A percentile compares a stretch with the other conserved stretches of the same genome.
Evolutionary conservation across 2,888 invertebrate species (phyloP).

Genomic region (Philaethria dido): DNA sequence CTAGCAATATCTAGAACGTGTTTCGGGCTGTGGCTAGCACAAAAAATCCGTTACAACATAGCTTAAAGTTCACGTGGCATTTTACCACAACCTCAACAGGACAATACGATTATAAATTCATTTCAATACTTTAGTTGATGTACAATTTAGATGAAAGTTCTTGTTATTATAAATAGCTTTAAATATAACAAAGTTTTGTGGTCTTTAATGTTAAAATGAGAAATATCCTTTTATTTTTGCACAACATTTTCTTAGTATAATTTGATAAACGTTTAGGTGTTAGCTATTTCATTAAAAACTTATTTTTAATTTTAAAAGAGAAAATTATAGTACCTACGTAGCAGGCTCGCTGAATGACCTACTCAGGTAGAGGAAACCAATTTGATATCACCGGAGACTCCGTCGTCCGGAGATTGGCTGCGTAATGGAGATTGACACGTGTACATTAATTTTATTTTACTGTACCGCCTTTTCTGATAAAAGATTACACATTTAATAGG

Average conservation of each 20-base stretch:
- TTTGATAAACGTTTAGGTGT: not conserved
- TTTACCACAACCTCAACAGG: no score
- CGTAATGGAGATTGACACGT: conserved; percentile 40
- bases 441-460: conserved; percentile 43
- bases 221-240: no score
- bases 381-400: conserved; percentile 52
- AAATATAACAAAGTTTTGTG: not conserved
- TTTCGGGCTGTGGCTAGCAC: no score
- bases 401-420: conserved; percentile 36
- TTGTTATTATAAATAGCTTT: not conserved
- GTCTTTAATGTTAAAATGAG: not conserved
- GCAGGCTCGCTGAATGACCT: conserved; percentile 7
- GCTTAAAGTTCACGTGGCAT: no score
- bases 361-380: conserved; percentile 52
- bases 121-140: not conserved
- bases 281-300: not conserved
- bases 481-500: conserved; percentile 16
- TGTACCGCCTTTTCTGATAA: conserved; percentile 24
- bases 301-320: not conserved
- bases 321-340: not conserved
- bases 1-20: no score
- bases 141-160: not conserved
- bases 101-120: no score
- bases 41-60: no score
- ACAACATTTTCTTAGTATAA: no score